These are phyloP conservation scores for Pachypanchax playfairii DNA, from an alignment of 2,113 vertebrate species.

Conservation along the genomic window DNA sequence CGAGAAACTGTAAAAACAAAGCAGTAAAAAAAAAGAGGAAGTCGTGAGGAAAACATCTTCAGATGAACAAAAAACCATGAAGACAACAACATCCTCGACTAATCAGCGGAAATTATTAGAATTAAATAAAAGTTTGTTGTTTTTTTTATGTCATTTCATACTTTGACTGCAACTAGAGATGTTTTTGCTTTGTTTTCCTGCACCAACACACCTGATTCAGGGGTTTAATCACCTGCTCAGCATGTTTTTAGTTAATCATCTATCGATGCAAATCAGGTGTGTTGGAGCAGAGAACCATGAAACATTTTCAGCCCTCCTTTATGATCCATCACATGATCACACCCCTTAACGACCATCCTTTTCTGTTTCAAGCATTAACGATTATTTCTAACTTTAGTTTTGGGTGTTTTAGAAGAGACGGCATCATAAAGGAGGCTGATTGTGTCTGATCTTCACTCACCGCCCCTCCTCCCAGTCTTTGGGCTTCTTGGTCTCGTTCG, in stretches of 20 bases:
- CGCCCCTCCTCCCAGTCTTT: constrained; percentile 97
- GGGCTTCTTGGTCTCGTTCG: constrained; percentile 97
- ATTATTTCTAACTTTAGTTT: too few species aligned
- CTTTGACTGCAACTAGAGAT: too few species aligned
- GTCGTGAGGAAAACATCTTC: constrained; percentile 14
- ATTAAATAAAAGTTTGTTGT: not conserved
- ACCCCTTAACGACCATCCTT: too few species aligned
- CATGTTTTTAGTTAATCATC: too few species aligned
- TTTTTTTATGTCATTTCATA: not conserved
- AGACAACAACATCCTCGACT: not conserved
- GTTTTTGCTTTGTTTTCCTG: too few species aligned
- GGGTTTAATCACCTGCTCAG: too few species aligned
- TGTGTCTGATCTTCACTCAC: constrained; percentile 71
- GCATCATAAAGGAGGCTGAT: not conserved
- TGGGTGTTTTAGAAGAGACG: not conserved
- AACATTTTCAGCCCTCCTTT: too few species aligned
- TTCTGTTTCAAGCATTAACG: too few species aligned
- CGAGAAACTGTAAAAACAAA: constrained; percentile 51
- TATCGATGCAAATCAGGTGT: too few species aligned
- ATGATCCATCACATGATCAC: too few species aligned
- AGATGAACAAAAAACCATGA: constrained; percentile 3
- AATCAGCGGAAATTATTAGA: not conserved
- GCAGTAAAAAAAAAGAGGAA: constrained; percentile 21
- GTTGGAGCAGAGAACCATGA: too few species aligned
- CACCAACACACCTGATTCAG: too few species aligned